Evolutionary conservation across 1,140 invertebrate genomes (phyloP), one percentile per base, ranked within the genome.

Genomic region (Drosophila sturtevanti): DNA sequence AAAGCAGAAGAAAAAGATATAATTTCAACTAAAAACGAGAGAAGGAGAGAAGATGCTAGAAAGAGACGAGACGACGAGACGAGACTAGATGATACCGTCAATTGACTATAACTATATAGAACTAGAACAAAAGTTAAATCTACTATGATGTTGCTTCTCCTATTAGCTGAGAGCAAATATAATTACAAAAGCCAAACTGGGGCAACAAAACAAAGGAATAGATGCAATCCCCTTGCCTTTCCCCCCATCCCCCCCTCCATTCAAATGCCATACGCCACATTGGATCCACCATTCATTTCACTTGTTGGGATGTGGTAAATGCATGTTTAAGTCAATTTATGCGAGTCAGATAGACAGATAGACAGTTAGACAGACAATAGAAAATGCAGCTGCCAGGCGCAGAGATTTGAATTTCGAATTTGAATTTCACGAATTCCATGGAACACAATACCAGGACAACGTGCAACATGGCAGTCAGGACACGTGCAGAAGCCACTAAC

Each of bases 151-250:
- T 21, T 21, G 41, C 72, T 65, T 60, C 63, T 68, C 72, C 68
- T 68, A 64, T 48, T 64, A 65, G 70, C 56, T 16, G 68, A 75
- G 73, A 66, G 79, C 58, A 87, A 89, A 77, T 80, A 80, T 89
- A 74, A 87, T 87, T 87, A 56, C 54, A 11, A 56, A 56, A 56
- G 34, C 16, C 41, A 27, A 56, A 56, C 54, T 34, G 54, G 16
- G 54, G 54, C 54, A 34, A 18, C 54, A 56, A 56, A 48, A 48
- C 41, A 48, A 70, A 76, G 68, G 62, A 61, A 58, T 63, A 51
- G 54, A 76, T 70, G 55, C 78, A 67, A 62, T 75, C 78, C 86
- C 72, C 66, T 77, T 71, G 80, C 77, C 73, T 67, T 62, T 63
- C 35, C 41, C 38, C 24, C 48, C 27, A 16, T 10, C n/a, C n/a